Evolutionary conservation across 2,888 invertebrate species (phyloP), one percentile per base, ranked within the genome.

Genomic region (Reticulitermes lucifugus): DNA sequence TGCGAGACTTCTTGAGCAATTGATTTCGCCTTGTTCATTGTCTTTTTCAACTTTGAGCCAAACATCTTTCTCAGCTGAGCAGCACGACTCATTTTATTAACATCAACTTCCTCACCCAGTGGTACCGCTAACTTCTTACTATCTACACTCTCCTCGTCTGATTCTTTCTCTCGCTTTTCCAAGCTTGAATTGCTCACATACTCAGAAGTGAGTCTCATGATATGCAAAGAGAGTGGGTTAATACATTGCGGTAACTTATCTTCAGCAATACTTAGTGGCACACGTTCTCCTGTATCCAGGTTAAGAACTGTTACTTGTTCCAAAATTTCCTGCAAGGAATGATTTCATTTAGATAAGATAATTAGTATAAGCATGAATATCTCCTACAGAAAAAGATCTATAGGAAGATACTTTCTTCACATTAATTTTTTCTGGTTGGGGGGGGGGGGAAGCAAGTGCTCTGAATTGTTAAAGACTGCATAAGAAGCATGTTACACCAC

Each of bases 261-360:
- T 90, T 98, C 98, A 2, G 98, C 98, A 89, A 96, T 96, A 90
- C 97, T 98, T 86, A 99, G 92, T n/a, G 98, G 98, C 88, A 98
- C 96, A 88, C 96, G 94, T 91, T 98, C 98, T 4, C 98, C 97
- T 89, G 93, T 93, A 89, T 93, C 93, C 87, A 93, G 89, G 88
- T 94, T 93, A 85, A 92, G 89, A 43, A 94, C 93, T 87, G 92
- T 91, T 51, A 98, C 96, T 92, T 97, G 97, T 91, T 98, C 97
- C 87, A 98, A 92, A 88, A 98, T 98, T 93, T 98, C 97, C 93
- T 94, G 88, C 5, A 89, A 85, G 46, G 80, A 73, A 60, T 46
- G 46, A 79, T 25, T 55, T 55, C 14, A 46, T 18, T 55, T 55
- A 55, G 18, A 14, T 18, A 65, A 65, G 5, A 14, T 6, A n/a